Base-by-base conservation (phyloP, 2,888 invertebrate species). In the Stegana nigrithorax region DNA sequence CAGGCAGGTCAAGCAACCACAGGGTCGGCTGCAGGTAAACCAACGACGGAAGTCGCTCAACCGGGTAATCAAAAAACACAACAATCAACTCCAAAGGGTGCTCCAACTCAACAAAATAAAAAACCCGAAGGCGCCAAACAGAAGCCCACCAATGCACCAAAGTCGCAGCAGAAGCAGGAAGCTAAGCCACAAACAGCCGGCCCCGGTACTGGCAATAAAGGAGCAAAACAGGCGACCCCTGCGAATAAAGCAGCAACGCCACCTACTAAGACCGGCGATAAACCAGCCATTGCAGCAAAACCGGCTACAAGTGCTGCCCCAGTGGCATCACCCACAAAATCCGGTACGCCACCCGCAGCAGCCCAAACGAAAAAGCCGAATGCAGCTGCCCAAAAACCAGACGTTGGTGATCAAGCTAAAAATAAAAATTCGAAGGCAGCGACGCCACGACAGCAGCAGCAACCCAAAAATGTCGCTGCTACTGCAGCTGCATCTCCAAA, bases 271-370 rank as follows among this genome's bases (percentile, higher is more conserved):
- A n/a, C n/a, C n/a, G n/a, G n/a, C n/a, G n/a, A n/a, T n/a, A n/a
- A n/a, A n/a, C n/a, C n/a, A n/a, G n/a, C n/a, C n/a, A n/a, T n/a
- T n/a, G n/a, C n/a, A 10, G 26, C 26, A 36, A 42, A 59, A 44
- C 32, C 29, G 25, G 10, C 27, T 29, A 12, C 29, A 4, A 29
- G 36, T 26, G 8, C 26, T 23, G 66, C 75, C 12, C 73, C 73
- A 3, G 74, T 74, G 19, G 45, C 69, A 6, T 56, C 70, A 60
- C 67, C 75, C 14, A 72, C 78, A 4, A 77, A 74, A 59, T 69
- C 69, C 2, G 69, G 65, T 29, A 68, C 71, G 1, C 69, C 74
- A 36, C 65, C 65, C 21, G 56, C 59, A 2, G 57, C 19, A 45
- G 12, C 39, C 56, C 27, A 53, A 59, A 17, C 59, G 32, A 25